A percentile compares a stretch with the other conserved stretches of the same genome.
Conservation (phyloP, 1,140 invertebrate species). For the Halictus rubicundus region DNA sequence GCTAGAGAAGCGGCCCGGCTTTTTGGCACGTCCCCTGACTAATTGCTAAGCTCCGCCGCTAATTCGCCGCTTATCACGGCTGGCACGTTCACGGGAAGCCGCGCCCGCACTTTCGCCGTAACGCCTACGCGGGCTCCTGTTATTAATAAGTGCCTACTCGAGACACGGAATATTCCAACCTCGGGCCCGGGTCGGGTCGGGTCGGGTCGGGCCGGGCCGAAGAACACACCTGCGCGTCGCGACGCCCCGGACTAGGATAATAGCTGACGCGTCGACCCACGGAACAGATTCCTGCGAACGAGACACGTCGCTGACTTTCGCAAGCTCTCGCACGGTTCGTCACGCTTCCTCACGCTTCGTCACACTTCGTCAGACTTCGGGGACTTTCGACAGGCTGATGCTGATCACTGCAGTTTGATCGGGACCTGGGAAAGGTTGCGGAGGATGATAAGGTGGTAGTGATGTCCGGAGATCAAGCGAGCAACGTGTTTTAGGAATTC, state of each 20-base stretch:
- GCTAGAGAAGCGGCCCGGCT: conserved; percentile 53
- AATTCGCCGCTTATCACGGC: conserved; percentile 64
- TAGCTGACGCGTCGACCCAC: not conserved
- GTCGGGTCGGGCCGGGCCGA: not conserved
- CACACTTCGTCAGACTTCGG: too few species aligned
- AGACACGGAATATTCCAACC: conserved; percentile 7
- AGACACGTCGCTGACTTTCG: too few species aligned
- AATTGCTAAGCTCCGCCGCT: conserved; percentile 56
- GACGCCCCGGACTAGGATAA: not conserved
- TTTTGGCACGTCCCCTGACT: conserved; percentile 69
- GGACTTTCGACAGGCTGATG: too few species aligned
- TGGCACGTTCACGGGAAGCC: conserved; percentile 54
- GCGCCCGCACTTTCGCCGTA: conserved; percentile 25
- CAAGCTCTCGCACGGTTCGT: too few species aligned
- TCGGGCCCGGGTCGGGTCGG: not conserved
- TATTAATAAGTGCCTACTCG: conserved; percentile 40
- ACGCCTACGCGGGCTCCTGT: conserved; percentile 12
- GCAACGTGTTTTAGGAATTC: too few species aligned
- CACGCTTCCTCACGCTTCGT: too few species aligned
- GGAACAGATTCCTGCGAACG: not conserved
- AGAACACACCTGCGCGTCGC: not conserved
- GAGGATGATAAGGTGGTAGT: too few species aligned
- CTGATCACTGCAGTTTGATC: too few species aligned
- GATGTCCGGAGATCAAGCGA: too few species aligned
- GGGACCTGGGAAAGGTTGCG: too few species aligned